These are phyloP conservation scores for Bombyx mandarina DNA, from an alignment of 1,140 invertebrate genomes.

Conservation along the genomic window DNA sequence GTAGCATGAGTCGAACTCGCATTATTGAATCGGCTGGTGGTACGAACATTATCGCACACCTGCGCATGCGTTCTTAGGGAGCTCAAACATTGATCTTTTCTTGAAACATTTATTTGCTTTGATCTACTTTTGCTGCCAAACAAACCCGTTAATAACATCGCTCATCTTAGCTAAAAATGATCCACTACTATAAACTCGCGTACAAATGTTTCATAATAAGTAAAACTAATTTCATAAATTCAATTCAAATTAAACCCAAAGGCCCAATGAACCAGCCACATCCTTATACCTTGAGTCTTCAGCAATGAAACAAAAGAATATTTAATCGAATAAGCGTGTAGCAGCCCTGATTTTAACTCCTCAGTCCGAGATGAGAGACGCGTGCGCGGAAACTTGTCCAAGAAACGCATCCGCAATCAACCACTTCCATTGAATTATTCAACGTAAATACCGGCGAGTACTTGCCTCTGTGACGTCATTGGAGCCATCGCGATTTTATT, in stretches of 20 bases:
- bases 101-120: background rate
- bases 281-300: too few species aligned
- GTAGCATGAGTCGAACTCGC: constrained; percentile 6
- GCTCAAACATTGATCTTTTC: background rate
- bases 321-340: too few species aligned
- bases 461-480: too few species aligned
- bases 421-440: constrained; percentile 16
- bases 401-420: constrained; percentile 4
- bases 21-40: constrained; percentile 9
- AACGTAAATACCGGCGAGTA: background rate
- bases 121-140: background rate
- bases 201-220: too few species aligned
- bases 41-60: constrained; percentile 15
- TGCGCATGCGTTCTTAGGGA: constrained; percentile 10
- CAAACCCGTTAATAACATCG: too few species aligned
- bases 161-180: too few species aligned
- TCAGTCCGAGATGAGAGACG: background rate
- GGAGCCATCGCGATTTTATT: too few species aligned
- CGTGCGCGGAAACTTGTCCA: constrained; percentile 3
- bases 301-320: too few species aligned
- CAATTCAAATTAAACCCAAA: too few species aligned
- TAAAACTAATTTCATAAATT: too few species aligned
- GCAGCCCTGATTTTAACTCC: background rate
- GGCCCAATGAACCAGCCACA: too few species aligned
- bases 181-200: too few species aligned